Base-by-base conservation (phyloP, 2,113 vertebrate species). In the Nymphicus hollandicus region DNA sequence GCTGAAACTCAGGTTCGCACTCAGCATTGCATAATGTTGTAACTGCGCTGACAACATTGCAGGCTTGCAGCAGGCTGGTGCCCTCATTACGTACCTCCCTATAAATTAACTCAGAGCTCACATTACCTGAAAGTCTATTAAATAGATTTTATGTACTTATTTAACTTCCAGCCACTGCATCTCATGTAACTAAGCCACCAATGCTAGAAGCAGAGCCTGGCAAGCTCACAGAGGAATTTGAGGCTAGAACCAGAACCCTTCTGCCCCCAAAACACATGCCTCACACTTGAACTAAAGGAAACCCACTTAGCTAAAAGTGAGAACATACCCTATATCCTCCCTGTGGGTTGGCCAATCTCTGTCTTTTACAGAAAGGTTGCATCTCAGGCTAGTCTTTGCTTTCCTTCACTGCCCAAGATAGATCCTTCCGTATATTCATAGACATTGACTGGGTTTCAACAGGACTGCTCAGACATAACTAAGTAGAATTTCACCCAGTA, bases 1-100 rank as follows among this genome's bases (percentile, higher is more conserved):
- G 5, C 19, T 37, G 29, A 50, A 76, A 23, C 41, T 13, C n/a
- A n/a, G 19, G 56, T 17, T 55, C 9, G 11, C 6, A 22, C 7
- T 20, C 33, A 52, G 2, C 35, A 8, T 6, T 50, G 33, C 37
- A 16, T 16, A 28, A 47, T 1, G 16, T 9, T 49, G 13, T 3
- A 33, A 27, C 37, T 27, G 17, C 1, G 0, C 9, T 41, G 69
- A 25, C 23, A 49, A 23, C 37, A 11, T 0, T 8, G 28, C n/a
- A 50, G 39, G 41, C 10, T 53, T 17, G 6, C 35, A 60, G 63
- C 63, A 52, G 41, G 55, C 41, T 86, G 76, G 11, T 41, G n/a
- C 56, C 60, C 27, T 55, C 35, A 13, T 13, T 12, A 11, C 13
- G 9, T 20, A 29, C 14, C 61, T 39, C 50, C 18, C 65, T 28